Percentiles rank a stretch among this genome's conserved stretches.
phyloP scores from a whole-genome alignment of 2,797 vertebrate species.

The Natrix natrix region DNA sequence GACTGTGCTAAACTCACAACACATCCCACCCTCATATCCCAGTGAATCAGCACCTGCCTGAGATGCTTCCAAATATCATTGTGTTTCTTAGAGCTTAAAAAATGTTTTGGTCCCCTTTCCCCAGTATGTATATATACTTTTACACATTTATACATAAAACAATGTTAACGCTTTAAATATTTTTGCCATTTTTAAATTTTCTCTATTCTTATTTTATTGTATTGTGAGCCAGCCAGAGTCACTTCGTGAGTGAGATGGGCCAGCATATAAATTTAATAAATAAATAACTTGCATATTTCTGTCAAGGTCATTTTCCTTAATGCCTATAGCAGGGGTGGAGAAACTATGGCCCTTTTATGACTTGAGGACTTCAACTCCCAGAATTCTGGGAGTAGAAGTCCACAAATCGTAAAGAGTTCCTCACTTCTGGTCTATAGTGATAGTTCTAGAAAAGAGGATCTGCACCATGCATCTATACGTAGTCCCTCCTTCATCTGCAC shows the following conservation, averaged over 20 bases:
- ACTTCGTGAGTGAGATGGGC: background rate
- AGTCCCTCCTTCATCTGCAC: background rate
- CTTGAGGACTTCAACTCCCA: background rate
- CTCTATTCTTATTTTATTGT: background rate
- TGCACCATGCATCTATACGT: background rate
- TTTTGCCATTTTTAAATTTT: background rate
- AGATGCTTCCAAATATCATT: background rate
- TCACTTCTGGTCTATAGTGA: no score
- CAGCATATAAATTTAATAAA: background rate
- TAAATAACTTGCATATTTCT: background rate
- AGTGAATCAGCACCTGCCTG: background rate
- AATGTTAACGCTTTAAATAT: background rate
- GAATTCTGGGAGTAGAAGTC: no score
- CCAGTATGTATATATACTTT: background rate
- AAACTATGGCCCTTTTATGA: background rate
- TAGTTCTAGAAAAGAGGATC: background rate
- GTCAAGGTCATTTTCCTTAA: background rate
- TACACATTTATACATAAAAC: background rate
- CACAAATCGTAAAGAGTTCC: no score
- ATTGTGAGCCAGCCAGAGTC: background rate
- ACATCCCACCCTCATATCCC: background rate
- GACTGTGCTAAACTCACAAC: background rate
- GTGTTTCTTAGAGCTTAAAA: background rate
- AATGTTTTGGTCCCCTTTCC: background rate
- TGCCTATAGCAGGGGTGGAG: background rate